Conservation (phyloP, 2,888 invertebrate species). For the Drosophila paucipuncta region DNA sequence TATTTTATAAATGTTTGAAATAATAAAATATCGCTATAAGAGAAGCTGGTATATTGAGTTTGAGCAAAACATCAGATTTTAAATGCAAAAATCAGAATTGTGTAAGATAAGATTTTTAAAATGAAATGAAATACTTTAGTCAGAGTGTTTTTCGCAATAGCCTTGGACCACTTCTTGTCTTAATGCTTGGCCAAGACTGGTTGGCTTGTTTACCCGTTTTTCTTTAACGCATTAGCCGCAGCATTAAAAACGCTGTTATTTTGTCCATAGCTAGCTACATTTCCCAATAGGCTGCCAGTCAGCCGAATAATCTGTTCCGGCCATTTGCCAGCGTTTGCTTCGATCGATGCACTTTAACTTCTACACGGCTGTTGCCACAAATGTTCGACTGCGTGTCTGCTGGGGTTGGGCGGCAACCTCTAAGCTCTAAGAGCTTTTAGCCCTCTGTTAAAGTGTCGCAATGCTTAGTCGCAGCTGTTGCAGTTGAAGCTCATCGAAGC, state of each 20-base stretch:
- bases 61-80: neutral
- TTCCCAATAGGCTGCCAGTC: slow-evolving; percentile 56
- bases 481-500: slow-evolving; percentile 63
- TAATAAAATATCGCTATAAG: neutral
- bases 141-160: neutral
- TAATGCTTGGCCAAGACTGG: slow-evolving; percentile 28
- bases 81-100: neutral
- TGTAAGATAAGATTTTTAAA: neutral
- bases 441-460: slow-evolving; percentile 68
- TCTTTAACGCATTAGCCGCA: slow-evolving; percentile 12
- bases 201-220: slow-evolving; percentile 3
- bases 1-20: neutral
- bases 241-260: slow-evolving; percentile 14
- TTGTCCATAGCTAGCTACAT: slow-evolving; percentile 29
- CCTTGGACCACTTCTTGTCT: slow-evolving; percentile 7
- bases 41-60: neutral
- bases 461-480: slow-evolving; percentile 49
- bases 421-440: slow-evolving; percentile 36
- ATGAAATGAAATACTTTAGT: neutral
- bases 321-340: slow-evolving; percentile 40
- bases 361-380: slow-evolving; percentile 35
- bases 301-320: slow-evolving; percentile 66
- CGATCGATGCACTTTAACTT: slow-evolving; percentile 54
- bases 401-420: slow-evolving; percentile 28
- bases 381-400: slow-evolving; percentile 1